These are phyloP conservation scores for Balanococcus diminutus DNA, from an alignment of 2,888 invertebrate genomes.

Conservation along the genomic window DNA sequence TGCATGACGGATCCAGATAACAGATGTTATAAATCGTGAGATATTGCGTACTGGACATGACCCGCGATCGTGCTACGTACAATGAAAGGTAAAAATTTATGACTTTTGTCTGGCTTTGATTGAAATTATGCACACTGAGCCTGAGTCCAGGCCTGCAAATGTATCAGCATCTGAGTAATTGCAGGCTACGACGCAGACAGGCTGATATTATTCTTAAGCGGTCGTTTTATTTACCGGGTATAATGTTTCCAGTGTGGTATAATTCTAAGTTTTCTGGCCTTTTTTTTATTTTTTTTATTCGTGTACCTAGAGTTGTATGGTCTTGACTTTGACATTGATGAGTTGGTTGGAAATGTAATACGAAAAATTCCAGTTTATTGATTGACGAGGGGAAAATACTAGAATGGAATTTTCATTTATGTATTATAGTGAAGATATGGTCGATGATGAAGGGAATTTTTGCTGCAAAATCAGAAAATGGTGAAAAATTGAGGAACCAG, in stretches of 20 bases:
- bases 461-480: no score
- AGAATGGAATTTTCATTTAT: background rate
- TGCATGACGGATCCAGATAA: conserved; percentile 14
- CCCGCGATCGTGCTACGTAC: conserved; percentile 6
- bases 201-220: background rate
- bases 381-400: no score
- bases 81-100: conserved; percentile 31
- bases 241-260: background rate
- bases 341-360: background rate
- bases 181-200: background rate
- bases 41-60: conserved; percentile 19
- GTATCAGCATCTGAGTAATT: conserved; percentile 29
- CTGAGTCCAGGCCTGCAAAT: background rate
- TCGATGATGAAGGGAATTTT: background rate
- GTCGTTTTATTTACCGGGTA: conserved; percentile 6
- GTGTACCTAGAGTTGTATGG: background rate
- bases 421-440: background rate
- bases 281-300: background rate
- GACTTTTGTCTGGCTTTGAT: conserved; percentile 31
- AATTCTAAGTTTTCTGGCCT: background rate
- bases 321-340: conserved; percentile 14
- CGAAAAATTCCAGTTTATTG: background rate
- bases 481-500: no score
- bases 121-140: background rate
- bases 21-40: conserved; percentile 27